Conservation (phyloP, 2,113 vertebrate species). For the Deroptyus accipitrinus region DNA sequence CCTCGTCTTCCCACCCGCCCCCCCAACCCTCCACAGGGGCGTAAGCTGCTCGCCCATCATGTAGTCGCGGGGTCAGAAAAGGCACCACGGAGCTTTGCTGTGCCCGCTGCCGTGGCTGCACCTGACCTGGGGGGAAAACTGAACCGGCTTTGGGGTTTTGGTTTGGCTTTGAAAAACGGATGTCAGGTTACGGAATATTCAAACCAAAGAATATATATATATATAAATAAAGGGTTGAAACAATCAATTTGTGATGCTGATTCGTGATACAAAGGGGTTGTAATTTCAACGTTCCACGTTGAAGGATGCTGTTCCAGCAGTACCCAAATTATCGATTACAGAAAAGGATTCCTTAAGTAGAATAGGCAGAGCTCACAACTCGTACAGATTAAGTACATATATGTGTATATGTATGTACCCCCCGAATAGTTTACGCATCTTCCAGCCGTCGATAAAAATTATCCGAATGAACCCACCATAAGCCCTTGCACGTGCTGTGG, state of each 20-base stretch:
- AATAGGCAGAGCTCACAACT: not conserved
- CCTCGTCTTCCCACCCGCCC: not conserved
- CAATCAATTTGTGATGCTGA: conserved; percentile 4
- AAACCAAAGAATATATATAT: not conserved
- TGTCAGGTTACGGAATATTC: not conserved
- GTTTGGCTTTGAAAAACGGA: not conserved
- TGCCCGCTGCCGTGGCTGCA: not conserved
- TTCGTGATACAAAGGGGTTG: not conserved
- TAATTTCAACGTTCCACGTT: not conserved
- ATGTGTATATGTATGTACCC: accelerated
- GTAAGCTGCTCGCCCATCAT: not conserved
- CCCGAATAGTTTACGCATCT: not conserved
- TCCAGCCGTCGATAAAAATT: not conserved
- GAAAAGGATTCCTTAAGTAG: not conserved
- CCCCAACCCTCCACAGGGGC: not conserved
- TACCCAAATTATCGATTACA: not conserved
- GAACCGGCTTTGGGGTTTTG: not conserved
- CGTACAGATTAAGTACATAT: not conserved
- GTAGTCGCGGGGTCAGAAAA: not conserved
- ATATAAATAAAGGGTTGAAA: not conserved
- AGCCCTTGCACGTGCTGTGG: not conserved
- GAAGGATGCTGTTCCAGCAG: not conserved
- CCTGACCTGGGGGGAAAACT: not conserved
- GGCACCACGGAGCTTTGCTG: not conserved
- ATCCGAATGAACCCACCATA: not conserved